A percentile compares a stretch with the other conserved stretches of the same genome.
These are phyloP conservation scores for Ariopsis seemanni DNA, from an alignment of 2,113 vertebrate species.

Conservation along the genomic window DNA sequence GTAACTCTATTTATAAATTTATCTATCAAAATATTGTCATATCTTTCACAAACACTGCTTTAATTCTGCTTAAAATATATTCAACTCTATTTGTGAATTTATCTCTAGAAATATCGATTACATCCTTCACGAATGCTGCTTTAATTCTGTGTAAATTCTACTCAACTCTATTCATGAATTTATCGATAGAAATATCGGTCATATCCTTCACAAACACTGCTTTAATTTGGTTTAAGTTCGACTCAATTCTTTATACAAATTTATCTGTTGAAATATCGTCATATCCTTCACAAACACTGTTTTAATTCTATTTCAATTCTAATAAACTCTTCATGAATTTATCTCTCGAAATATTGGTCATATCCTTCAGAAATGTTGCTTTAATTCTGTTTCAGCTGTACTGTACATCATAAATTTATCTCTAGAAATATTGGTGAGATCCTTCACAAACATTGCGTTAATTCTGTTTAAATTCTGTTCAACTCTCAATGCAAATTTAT, in stretches of 20 bases:
- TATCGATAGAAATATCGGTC: background rate
- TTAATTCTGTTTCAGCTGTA: background rate
- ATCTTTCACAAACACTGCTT: background rate
- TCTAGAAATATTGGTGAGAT: background rate
- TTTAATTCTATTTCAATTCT: background rate
- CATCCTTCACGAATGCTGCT: background rate
- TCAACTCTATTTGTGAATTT: background rate
- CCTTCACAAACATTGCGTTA: background rate
- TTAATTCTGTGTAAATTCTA: background rate
- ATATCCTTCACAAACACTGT: no score
- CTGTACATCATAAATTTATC: background rate
- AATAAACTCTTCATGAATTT: background rate
- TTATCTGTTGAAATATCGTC: no score
- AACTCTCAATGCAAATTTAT: background rate
- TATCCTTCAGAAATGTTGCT: background rate
- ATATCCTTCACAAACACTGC: background rate
- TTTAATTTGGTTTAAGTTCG: background rate
- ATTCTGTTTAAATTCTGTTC: background rate
- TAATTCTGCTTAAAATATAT: background rate
- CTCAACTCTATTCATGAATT: background rate
- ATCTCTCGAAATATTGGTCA: background rate
- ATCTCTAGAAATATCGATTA: background rate
- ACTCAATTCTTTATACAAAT: background rate
- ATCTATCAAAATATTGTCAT: background rate
- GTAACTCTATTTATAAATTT: background rate